Evolutionary conservation across 2,113 vertebrate species (phyloP).

Genomic region (Amia ocellicauda): DNA sequence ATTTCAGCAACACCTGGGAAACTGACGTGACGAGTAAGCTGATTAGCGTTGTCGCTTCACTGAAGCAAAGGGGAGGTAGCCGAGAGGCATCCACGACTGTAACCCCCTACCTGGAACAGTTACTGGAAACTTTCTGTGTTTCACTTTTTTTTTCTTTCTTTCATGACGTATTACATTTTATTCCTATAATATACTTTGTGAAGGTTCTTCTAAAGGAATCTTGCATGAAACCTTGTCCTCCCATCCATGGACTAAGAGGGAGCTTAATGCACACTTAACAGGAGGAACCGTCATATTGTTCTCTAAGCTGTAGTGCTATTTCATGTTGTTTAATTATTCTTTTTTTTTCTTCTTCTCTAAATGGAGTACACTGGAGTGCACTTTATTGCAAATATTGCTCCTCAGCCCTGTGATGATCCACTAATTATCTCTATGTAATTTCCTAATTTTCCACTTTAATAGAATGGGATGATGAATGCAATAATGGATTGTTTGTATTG

Average conservation of each 20-base stretch:
- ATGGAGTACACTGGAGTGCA: conserved; percentile 6
- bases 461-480: neutral
- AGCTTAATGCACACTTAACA: neutral
- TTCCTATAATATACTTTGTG: neutral
- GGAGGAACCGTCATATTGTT: neutral
- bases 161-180: neutral
- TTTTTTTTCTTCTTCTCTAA: neutral
- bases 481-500: neutral
- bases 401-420: neutral
- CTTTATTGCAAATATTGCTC: neutral
- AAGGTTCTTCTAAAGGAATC: neutral
- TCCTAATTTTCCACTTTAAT: conserved; percentile 2
- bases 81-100: neutral
- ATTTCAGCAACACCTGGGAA: too few relatives aligned
- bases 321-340: conserved; percentile 6
- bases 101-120: neutral
- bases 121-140: neutral
- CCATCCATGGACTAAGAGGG: neutral
- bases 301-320: neutral
- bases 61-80: neutral
- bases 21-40: too few relatives aligned
- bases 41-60: too few relatives aligned
- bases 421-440: conserved; percentile 4
- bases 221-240: neutral
- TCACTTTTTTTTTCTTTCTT: too few relatives aligned